These are phyloP conservation scores for Pterobdella sp. DNA, from an alignment of 2,888 invertebrate genomes.

Conservation along the genomic window DNA sequence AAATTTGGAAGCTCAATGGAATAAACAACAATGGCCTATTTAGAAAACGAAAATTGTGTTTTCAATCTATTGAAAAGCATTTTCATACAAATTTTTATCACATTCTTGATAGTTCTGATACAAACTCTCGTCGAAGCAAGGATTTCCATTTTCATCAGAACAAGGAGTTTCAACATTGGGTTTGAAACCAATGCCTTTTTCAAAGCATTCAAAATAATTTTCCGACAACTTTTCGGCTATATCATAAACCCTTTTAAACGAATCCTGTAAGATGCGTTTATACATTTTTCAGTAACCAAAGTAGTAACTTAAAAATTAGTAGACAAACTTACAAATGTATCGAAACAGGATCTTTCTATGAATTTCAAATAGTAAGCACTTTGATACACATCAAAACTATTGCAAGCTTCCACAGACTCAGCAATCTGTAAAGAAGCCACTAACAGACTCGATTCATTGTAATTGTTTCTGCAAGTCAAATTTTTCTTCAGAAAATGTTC, in stretches of 20 bases:
- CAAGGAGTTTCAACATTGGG: background rate
- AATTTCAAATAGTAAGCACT: background rate
- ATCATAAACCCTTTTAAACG: background rate
- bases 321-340: too few relatives aligned
- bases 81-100: background rate
- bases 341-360: background rate
- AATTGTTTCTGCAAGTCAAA: background rate
- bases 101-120: too few relatives aligned
- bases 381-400: background rate
- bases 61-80: too few relatives aligned
- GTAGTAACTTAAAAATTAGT: too few relatives aligned
- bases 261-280: background rate
- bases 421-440: background rate
- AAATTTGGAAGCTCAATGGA: background rate
- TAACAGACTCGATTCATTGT: background rate
- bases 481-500: background rate
- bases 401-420: background rate
- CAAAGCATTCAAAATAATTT: background rate
- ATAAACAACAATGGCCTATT: background rate
- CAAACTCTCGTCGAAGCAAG: too few relatives aligned
- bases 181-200: background rate
- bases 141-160: too few relatives aligned
- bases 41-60: background rate
- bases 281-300: background rate
- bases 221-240: background rate